phyloP scores from a whole-genome alignment of 2,888 invertebrate species.

The Trilocha varians region DNA sequence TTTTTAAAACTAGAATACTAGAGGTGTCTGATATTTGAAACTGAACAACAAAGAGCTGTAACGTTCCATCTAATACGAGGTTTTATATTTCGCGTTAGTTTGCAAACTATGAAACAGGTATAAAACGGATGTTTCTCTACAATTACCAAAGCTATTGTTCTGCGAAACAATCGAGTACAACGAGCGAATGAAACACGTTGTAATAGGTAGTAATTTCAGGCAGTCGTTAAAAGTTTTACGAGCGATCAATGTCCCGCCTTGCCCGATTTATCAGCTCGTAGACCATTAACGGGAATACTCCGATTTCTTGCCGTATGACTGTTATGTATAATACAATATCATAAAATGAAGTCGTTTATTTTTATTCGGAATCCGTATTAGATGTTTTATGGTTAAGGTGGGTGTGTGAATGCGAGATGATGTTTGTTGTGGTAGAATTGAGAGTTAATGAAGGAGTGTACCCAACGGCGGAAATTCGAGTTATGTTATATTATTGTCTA shows the following conservation, averaged over 20 bases:
- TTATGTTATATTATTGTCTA: no score
- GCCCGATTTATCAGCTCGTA: slow-evolving; percentile 34
- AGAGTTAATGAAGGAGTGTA: no score
- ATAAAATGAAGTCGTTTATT: not conserved
- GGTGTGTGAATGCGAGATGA: no score
- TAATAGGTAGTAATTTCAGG: slow-evolving; percentile 38
- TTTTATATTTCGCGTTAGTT: not conserved
- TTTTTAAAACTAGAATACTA: no score
- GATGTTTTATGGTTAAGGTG: no score
- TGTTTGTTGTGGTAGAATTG: no score
- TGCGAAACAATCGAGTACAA: slow-evolving; percentile 22
- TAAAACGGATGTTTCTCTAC: not conserved
- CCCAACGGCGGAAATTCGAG: no score
- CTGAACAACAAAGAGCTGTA: no score
- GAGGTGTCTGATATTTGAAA: no score
- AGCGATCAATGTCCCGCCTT: slow-evolving; percentile 30
- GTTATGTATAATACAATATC: not conserved
- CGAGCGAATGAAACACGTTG: slow-evolving; percentile 24
- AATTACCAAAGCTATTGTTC: not conserved
- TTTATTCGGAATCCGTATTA: not conserved
- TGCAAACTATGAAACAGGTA: not conserved
- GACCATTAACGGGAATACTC: slow-evolving; percentile 33
- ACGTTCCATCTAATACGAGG: not conserved
- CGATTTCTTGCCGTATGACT: slow-evolving; percentile 23
- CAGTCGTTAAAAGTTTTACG: slow-evolving; percentile 47